Base-by-base conservation (phyloP, 2,888 invertebrate genomes). In the Caenorhabditis sp. region DNA sequence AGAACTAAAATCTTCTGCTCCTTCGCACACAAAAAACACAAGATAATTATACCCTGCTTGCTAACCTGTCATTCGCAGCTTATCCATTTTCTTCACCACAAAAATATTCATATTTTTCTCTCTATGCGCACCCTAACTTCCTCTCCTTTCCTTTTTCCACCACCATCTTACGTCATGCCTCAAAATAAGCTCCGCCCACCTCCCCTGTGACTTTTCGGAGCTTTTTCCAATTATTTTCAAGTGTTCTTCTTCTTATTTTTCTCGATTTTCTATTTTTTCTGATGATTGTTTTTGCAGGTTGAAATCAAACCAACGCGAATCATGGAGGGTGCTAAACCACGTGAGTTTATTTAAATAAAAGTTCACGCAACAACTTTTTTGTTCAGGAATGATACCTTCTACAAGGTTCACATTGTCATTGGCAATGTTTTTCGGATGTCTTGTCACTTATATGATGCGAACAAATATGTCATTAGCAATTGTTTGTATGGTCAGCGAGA, bases 391-490 rank as follows among this genome's bases (percentile, higher is more conserved):
- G 24, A 75, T 86, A 24, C 81, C 80, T n/a, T 88, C 88, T 58
- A 81, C 82, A 5, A 86, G 88, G 6, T 81, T 88, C 60, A 68
- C 93, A 3, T 90, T 95, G 66, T 94, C 94, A 0, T 91, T 94
- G 59, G 90, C 94, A 90, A 94, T 94, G 19, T 95, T 95, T 87
- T 90, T 94, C 61, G 95, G 94, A 17, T 94, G 94, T 88, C 93
- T 93, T 69, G 92, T 93, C 87, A 93, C 94, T 3, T 95, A 95
- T 89, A 93, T 94, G 0, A 93, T 94, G 93, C 90, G 94, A 69
- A 94, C 94, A 0, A 94, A 94, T 88, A 91, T 96, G 78, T 95
- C 94, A 78, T 93, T 96, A 19, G 95, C 94, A 3, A 93, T 96
- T 79, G 94, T 96, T 54, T 94, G 94, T 75, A 96, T 96, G 95